Percentiles rank a stretch among this genome's conserved stretches.
phyloP scores from a whole-genome alignment of 1,140 invertebrate genomes.

The Ceratitis capitata region DNA sequence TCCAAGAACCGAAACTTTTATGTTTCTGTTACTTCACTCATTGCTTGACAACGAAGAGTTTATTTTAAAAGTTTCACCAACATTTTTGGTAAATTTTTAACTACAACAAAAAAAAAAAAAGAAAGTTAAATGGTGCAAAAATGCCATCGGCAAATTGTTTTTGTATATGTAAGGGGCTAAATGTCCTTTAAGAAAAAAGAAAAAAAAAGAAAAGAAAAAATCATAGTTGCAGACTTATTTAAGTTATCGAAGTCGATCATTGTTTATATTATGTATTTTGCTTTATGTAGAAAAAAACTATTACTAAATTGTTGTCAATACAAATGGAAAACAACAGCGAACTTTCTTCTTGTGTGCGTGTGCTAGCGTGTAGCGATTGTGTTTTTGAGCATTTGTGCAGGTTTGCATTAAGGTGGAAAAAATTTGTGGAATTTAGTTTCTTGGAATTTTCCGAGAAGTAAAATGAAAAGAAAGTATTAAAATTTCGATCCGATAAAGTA shows the following conservation, averaged over 20 bases:
- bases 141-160: not conserved
- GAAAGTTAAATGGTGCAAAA: not conserved
- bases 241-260: not conserved
- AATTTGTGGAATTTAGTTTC: too few species aligned
- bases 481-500: too few species aligned
- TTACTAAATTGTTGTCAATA: not conserved
- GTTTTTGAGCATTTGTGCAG: not conserved
- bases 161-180: not conserved
- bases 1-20: not conserved
- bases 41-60: not conserved
- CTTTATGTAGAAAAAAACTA: constrained; percentile 13
- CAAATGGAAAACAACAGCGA: not conserved
- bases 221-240: constrained; percentile 22
- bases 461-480: too few species aligned
- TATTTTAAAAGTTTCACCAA: not conserved
- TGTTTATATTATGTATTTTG: not conserved
- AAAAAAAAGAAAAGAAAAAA: not conserved
- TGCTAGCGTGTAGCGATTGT: not conserved
- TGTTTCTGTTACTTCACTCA: not conserved
- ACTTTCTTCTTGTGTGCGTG: too few species aligned
- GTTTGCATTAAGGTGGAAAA: not conserved
- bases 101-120: not conserved
- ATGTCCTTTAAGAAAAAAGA: not conserved
- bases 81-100: not conserved
- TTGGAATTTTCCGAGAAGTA: too few species aligned